These are phyloP conservation scores for Heterocephalus glaber DNA, from an alignment of 2,113 vertebrate genomes.

Conservation along the genomic window DNA sequence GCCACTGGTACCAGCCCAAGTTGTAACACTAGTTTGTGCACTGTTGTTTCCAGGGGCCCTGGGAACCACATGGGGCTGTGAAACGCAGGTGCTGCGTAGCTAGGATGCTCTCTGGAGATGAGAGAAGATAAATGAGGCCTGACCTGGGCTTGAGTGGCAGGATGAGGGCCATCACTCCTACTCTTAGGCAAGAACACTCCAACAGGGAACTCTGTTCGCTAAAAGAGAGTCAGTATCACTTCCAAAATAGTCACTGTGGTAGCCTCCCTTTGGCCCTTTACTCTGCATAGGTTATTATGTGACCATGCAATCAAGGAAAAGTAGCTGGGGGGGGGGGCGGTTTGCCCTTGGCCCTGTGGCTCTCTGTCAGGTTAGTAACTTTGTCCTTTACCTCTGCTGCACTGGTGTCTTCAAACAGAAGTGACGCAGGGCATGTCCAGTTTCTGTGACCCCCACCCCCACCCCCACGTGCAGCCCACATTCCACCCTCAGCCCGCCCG, in stretches of 20 bases:
- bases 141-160: not conserved
- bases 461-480: not conserved
- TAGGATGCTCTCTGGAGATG: not conserved
- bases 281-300: no score
- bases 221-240: not conserved
- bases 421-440: fast-evolving
- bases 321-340: not conserved
- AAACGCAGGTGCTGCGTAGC: not conserved
- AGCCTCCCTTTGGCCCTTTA: not conserved
- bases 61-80: fast-evolving
- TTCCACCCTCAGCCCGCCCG: not conserved
- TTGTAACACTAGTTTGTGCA: fast-evolving
- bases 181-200: not conserved
- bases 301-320: not conserved
- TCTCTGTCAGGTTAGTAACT: not conserved
- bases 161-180: not conserved
- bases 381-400: not conserved
- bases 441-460: no score
- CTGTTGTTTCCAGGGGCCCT: not conserved
- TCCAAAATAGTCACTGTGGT: not conserved
- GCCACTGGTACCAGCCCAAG: fast-evolving
- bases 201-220: not conserved
- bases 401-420: not conserved
- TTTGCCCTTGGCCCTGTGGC: fast-evolving
- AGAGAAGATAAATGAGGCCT: not conserved